A percentile compares a stretch with the other conserved stretches of the same genome.
These are phyloP conservation scores for Junco hyemalis DNA, from an alignment of 2,113 vertebrate species.

Conservation along the genomic window DNA sequence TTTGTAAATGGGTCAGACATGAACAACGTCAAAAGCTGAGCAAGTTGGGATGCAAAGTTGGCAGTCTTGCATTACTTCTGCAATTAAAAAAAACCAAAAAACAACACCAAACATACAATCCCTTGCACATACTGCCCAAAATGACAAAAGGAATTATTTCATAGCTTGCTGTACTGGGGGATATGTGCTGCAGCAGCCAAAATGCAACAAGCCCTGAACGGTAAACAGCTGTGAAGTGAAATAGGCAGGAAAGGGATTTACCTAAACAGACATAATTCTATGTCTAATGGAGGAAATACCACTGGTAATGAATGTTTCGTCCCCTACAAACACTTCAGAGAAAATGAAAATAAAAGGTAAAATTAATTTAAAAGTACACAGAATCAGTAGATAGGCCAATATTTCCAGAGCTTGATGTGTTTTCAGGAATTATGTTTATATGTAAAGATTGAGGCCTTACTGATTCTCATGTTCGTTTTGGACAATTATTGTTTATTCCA, in stretches of 20 bases:
- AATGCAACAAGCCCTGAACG: background rate
- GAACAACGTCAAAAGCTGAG: background rate
- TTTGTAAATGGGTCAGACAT: background rate
- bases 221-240: background rate
- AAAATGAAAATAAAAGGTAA: background rate
- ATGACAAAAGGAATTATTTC: background rate
- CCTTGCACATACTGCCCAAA: background rate
- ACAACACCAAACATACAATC: rapidly evolving
- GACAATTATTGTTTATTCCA: background rate
- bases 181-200: background rate
- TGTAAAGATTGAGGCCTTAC: background rate
- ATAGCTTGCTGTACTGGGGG: background rate
- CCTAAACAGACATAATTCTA: background rate
- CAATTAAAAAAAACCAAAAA: background rate
- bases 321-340: background rate
- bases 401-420: background rate
- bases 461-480: background rate
- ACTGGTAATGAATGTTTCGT: background rate
- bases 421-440: background rate
- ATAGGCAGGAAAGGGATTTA: background rate
- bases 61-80: background rate
- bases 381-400: background rate
- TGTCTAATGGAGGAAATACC: slow-evolving; percentile 1
- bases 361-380: background rate
- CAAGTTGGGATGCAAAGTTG: background rate